A percentile compares a stretch with the other conserved stretches of the same genome.
These are phyloP conservation scores for Zootoca vivipara DNA, from an alignment of 2,113 vertebrate species.

Conservation along the genomic window DNA sequence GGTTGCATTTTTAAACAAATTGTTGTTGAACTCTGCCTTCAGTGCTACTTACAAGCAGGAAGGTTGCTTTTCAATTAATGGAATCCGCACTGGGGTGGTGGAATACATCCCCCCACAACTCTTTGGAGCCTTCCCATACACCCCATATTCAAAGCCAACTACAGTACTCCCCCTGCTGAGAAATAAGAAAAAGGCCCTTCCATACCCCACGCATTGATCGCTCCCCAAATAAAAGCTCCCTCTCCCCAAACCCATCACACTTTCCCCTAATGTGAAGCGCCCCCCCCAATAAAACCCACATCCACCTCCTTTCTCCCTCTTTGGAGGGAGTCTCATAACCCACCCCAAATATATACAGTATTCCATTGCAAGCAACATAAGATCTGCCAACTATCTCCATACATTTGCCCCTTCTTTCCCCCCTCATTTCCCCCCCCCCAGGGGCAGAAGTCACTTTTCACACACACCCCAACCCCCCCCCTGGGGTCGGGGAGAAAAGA, in stretches of 20 bases:
- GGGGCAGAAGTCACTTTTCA: too few species aligned
- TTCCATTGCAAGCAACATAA: too few species aligned
- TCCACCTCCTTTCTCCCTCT: not conserved
- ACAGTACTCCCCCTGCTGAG: not conserved
- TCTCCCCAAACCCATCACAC: not conserved
- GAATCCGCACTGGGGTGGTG: too few species aligned
- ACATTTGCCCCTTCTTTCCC: too few species aligned
- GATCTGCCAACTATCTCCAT: too few species aligned
- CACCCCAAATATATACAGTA: too few species aligned
- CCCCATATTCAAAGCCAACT: too few species aligned
- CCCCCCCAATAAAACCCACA: not conserved
- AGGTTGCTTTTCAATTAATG: too few species aligned
- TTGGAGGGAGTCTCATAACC: not conserved
- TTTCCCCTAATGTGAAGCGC: not conserved
- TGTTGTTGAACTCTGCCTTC: too few species aligned
- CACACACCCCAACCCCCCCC: rapidly evolving
- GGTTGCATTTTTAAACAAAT: not conserved
- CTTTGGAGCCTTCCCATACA: not conserved
- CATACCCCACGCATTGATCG: not conserved
- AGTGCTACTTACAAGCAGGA: too few species aligned
- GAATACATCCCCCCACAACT: not conserved
- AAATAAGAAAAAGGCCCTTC: not conserved
- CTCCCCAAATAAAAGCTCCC: not conserved
- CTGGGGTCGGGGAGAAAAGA: too few species aligned
- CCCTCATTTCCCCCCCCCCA: too few species aligned